Evolutionary conservation across 2,113 vertebrate species (phyloP), one percentile per base, ranked within the genome.

Genomic region (Salvator merianae): DNA sequence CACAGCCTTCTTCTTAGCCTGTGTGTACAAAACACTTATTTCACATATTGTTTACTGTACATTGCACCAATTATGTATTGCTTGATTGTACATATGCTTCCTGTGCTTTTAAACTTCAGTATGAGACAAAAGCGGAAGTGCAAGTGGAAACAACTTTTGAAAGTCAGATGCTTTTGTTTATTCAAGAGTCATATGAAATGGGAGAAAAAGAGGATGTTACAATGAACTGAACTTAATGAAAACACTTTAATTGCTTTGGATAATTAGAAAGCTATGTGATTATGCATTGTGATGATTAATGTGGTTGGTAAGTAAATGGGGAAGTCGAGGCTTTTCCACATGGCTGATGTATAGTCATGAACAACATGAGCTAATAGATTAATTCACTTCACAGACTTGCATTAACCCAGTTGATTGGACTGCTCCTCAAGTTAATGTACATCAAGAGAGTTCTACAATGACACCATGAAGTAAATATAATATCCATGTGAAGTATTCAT

Each of bases 1-100:
- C n/a, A n/a, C n/a, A n/a, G n/a, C n/a, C n/a, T n/a, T 47, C 43
- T 47, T 47, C 10, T 47, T 47, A 47, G 43, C 43, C 43, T 47
- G 43, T 47, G 10, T 9, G 10, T 47, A 47, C 43, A 47, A 47
- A 47, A 47, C n/a, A 72, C 20, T 28, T 30, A 28, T 62, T 84
- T 28, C 2, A 20, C 55, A 63, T 40, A 24, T 69, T 32, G 26
- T 47, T 71, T 63, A 65, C 81, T 83, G 63, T 71, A 38, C 55
- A 84, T 78, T 78, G 30, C 62, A 62, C 53, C 66, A 63, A 16
- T 69, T 30, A 71, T 70, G 36, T 70, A 43, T 71, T 63, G 53
- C 53, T 84, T 84, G 36, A 62, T 70, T 78, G 47, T 22, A 53
- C 66, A 84, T 75, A 63, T 79, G 76, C 38, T 79, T 79, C 76